A percentile compares a stretch with the other conserved stretches of the same genome.
Conservation (phyloP, 2,797 vertebrate species). For the Cheirogaleus major region DNA sequence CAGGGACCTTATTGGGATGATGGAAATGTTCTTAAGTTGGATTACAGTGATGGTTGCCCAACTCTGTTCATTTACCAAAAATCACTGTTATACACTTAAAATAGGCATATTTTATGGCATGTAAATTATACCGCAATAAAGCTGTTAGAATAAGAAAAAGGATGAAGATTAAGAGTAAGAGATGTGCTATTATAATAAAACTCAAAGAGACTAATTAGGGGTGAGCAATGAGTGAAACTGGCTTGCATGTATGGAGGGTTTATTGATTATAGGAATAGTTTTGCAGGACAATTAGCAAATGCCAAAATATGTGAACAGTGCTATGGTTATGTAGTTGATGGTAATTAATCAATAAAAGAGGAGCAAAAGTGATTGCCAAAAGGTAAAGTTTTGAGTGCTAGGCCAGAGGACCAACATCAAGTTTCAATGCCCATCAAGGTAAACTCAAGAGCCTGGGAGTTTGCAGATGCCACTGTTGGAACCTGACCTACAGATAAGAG, state of each 20-base stretch:
- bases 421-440: background rate
- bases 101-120: background rate
- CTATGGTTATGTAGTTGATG: too few species aligned
- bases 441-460: background rate
- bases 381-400: background rate
- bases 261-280: background rate
- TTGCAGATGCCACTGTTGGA: background rate
- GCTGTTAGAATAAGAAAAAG: background rate
- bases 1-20: background rate
- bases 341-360: background rate
- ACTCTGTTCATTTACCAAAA: background rate
- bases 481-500: background rate
- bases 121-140: background rate
- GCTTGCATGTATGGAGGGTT: background rate
- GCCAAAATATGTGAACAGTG: background rate
- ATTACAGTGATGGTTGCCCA: background rate
- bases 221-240: background rate
- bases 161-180: background rate
- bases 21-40: background rate
- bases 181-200: background rate
- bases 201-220: background rate
- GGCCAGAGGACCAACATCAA: background rate
- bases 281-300: background rate
- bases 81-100: background rate
- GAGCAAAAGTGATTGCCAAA: background rate